Evolutionary conservation across 1,140 invertebrate species (phyloP), one percentile per base, ranked within the genome.

Genomic region (Nasonia vitripennis): DNA sequence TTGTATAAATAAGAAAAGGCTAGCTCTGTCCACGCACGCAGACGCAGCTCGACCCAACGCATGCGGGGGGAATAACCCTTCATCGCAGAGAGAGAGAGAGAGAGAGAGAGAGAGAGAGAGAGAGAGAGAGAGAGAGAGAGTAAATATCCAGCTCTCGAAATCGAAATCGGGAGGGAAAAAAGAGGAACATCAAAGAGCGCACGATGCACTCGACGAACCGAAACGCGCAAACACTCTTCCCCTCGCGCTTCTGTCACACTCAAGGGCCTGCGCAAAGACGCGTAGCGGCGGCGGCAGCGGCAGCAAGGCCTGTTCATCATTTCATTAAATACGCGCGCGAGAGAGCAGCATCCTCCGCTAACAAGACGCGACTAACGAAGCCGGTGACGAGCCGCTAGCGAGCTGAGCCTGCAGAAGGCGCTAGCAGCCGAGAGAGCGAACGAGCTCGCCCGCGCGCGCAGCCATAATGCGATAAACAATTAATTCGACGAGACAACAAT

Each of bases 401-500:
- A 84, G 81, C 31, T n/a, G 55, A n/a, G 55, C 55, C 17, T 7
- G 17, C 55, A 62, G 55, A 62, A 62, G 55, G 55, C 20, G 55
- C 55, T 62, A 62, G 55, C n/a, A 62, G 55, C 55, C 55, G 34
- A 37, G 34, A 37, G 17, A 62, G 55, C 48, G 41, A 12, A 10
- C 73, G 85, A 71, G 78, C 41, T 45, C 37, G 78, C 41, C 10
- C 37, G 14, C 45, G 67, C n/a, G 73, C 45, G 31, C 83, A 70
- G 81, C 45, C 84, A 84, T 91, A 90, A 92, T 89, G 86, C 88
- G 88, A 92, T 91, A 91, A 92, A 91, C 90, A 91, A 92, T 91
- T 90, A 90, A 89, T 90, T 88, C 88, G 87, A 90, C 89, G 87
- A 88, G 89, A 80, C 86, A 87, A 90, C 88, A 90, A 90, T 84